Evolutionary conservation across 2,797 vertebrate genomes (phyloP), one percentile per base, ranked within the genome.

Genomic region (Triplophysa yarkandensis): DNA sequence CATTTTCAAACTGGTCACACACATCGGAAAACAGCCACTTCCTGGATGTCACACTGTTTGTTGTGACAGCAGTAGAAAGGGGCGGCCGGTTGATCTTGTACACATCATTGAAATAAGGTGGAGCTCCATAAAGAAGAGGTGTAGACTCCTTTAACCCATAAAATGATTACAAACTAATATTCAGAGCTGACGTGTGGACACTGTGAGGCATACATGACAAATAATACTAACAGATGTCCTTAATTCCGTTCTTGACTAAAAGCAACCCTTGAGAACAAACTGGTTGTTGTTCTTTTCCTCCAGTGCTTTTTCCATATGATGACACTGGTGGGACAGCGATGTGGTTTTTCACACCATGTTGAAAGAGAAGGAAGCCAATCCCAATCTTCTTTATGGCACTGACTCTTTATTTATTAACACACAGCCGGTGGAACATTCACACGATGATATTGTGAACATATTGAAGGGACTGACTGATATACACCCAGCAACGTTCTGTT

Each of bases 21-120:
- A 11, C 23, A 72, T 25, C 74, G 74, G 1, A 23, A 50, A 84
- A 85, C 86, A 90, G 84, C 86, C 80, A 79, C 78, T 77, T 61
- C 82, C 80, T 80, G 82, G 87, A 84, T 80, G 78, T 70, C 81
- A 74, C 75, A 63, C 60, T 81, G 78, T 88, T 90, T 92, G 87
- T 90, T 92, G 88, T 91, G 89, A 86, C 88, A 91, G 91, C 90
- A 87, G 10, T 34, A 27, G 57, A 80, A 70, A 55, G 63, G 58
- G 36, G 32, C 4, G 28, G 70, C 30, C 44, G 80, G 71, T 74
- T 83, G 69, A 78, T 69, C 74, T 74, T 76, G 68, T 48, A 83
- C 66, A 81, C 41, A 77, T 64, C 28, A 46, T 62, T 43, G 30
- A 19, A 39, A 36, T 2, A 66, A 61, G 55, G 70, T 1, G 50